Percentiles rank a stretch among this genome's conserved stretches.
Evolutionary conservation across 2,888 invertebrate species (phyloP).

Genomic region (Hypomecis punctinalis): DNA sequence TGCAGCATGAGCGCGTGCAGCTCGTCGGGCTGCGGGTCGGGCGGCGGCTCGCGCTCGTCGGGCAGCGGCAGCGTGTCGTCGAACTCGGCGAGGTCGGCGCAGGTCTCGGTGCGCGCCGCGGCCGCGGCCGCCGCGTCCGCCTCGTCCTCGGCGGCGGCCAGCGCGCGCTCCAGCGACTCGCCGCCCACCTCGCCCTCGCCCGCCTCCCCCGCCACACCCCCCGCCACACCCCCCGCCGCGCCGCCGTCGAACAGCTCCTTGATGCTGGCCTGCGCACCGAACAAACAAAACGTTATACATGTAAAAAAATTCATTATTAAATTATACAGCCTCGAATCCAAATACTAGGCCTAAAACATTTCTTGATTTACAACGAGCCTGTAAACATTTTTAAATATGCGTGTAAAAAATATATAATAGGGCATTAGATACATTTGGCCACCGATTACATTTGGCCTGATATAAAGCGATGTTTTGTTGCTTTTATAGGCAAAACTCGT

Average conservation of each 20-base stretch:
- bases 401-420: too few species aligned
- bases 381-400: too few species aligned
- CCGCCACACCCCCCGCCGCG: constrained; percentile 53
- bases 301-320: too few species aligned
- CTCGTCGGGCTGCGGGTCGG: constrained; percentile 45
- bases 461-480: too few species aligned
- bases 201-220: constrained; percentile 30
- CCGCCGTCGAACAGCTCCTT: constrained; percentile 91
- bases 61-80: constrained; percentile 97
- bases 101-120: constrained; percentile 95
- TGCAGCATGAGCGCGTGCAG: constrained; percentile 68
- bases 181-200: constrained; percentile 86
- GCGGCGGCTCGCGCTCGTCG: constrained; percentile 82
- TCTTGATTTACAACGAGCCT: too few species aligned
- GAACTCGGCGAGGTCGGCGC: constrained; percentile 96
- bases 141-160: constrained; percentile 97
- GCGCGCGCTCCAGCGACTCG: constrained; percentile 89
- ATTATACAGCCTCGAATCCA: too few species aligned
- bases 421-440: too few species aligned
- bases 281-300: background rate
- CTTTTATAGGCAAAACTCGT: too few species aligned
- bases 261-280: constrained; percentile 89
- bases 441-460: too few species aligned
- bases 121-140: constrained; percentile 96
- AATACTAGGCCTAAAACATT: too few species aligned